These are phyloP conservation scores for Egretta garzetta DNA, from an alignment of 2,113 vertebrate species.

Conservation along the genomic window DNA sequence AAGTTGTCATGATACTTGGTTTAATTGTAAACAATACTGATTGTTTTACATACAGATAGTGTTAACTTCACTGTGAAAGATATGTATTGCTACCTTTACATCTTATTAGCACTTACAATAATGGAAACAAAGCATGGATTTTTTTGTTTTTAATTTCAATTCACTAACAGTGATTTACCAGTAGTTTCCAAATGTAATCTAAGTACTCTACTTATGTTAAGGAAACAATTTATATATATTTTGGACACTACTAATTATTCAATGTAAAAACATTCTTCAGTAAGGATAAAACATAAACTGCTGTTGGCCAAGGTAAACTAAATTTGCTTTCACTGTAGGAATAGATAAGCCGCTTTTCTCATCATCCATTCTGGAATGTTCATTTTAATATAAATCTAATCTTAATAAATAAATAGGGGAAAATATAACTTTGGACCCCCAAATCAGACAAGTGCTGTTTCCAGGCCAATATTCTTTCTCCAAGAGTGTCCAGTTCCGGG, in stretches of 20 bases:
- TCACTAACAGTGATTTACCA: not conserved
- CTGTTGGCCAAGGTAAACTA: not conserved
- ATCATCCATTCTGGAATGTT: not conserved
- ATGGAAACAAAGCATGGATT: not conserved
- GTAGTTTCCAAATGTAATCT: not conserved
- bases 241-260: not conserved
- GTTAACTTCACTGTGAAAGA: not conserved
- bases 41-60: not conserved
- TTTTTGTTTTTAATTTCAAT: not conserved
- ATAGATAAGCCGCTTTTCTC: not conserved
- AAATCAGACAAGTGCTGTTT: not conserved
- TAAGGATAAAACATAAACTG: not conserved
- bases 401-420: not conserved
- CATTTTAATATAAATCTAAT: not conserved
- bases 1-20: not conserved
- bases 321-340: not conserved
- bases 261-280: not conserved
- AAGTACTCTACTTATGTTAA: not conserved
- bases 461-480: not conserved
- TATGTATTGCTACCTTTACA: not conserved
- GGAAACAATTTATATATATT: not conserved
- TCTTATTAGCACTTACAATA: not conserved
- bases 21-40: not conserved
- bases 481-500: not conserved
- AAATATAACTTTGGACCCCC: not conserved